Conservation (phyloP, 2,113 vertebrate species). For the Lucifuga dentata region DNA sequence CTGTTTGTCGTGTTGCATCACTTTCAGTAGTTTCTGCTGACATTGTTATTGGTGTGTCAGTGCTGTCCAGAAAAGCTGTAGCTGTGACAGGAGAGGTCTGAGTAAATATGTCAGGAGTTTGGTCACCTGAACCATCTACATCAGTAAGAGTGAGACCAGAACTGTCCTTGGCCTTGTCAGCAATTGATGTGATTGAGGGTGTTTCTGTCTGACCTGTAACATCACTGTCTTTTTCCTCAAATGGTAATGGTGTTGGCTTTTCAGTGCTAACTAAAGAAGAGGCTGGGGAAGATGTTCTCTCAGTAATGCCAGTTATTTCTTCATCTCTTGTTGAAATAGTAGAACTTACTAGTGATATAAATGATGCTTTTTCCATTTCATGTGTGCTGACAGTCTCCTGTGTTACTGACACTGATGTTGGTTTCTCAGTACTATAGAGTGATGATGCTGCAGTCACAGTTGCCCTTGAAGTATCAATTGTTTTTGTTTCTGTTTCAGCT, state of each 20-base stretch:
- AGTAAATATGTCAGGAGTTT: neutral
- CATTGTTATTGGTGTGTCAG: constrained; percentile 4
- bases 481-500: too few species aligned
- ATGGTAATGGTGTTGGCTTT: constrained; percentile 7
- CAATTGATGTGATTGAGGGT: neutral
- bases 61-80: neutral
- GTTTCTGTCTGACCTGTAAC: neutral
- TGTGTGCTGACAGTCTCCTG: too few species aligned
- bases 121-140: constrained; percentile 1
- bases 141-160: neutral
- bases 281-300: neutral
- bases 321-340: neutral
- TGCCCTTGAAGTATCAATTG: too few species aligned
- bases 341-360: neutral
- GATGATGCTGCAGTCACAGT: too few species aligned
- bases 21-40: too few species aligned
- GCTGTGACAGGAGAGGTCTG: neutral
- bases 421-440: too few species aligned
- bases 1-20: neutral
- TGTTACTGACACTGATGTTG: too few species aligned
- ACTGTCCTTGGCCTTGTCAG: neutral
- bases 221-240: neutral
- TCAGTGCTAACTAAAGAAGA: constrained; percentile 19
- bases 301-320: neutral
- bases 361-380: too few species aligned